A percentile compares a stretch with the other conserved stretches of the same genome.
Conservation (phyloP, 1,140 invertebrate genomes). For the Carposina sasakii region DNA sequence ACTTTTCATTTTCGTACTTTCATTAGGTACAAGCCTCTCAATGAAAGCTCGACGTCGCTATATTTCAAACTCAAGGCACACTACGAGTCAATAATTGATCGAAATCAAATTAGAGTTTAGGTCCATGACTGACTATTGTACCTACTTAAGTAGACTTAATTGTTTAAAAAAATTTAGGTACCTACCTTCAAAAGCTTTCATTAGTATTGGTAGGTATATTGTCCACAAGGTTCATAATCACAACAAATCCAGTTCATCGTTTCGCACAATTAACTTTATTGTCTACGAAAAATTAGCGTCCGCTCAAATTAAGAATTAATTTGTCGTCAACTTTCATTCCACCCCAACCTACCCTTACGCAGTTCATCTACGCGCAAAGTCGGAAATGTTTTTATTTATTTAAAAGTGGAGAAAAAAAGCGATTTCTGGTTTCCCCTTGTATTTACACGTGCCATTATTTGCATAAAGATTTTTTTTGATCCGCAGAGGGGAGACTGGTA, state of each 20-base stretch:
- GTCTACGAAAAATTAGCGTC: conserved; percentile 6
- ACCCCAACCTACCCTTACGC: conserved; percentile 14
- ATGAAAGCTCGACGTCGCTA: no score
- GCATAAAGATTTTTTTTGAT: conserved; percentile 64
- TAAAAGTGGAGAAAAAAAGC: conserved; percentile 19
- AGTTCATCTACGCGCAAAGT: no score
- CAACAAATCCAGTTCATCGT: background rate
- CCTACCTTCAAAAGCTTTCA: background rate
- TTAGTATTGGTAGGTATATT: background rate
- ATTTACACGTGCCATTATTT: conserved; percentile 67
- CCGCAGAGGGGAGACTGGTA: conserved; percentile 45
- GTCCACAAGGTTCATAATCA: background rate
- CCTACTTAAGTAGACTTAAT: no score
- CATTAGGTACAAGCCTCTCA: no score
- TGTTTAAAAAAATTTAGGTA: no score
- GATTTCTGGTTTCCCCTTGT: conserved; percentile 37
- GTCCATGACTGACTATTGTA: no score
- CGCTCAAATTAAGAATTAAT: conserved; percentile 15
- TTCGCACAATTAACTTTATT: conserved; percentile 5
- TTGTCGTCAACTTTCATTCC: conserved; percentile 10
- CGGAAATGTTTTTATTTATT: conserved; percentile 30
- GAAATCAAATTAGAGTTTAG: no score
- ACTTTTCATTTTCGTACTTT: conserved; percentile 19
- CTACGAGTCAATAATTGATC: no score
- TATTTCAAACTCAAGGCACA: no score